Conservation (phyloP, 1,140 invertebrate genomes). For the Acarapis woodi region DNA sequence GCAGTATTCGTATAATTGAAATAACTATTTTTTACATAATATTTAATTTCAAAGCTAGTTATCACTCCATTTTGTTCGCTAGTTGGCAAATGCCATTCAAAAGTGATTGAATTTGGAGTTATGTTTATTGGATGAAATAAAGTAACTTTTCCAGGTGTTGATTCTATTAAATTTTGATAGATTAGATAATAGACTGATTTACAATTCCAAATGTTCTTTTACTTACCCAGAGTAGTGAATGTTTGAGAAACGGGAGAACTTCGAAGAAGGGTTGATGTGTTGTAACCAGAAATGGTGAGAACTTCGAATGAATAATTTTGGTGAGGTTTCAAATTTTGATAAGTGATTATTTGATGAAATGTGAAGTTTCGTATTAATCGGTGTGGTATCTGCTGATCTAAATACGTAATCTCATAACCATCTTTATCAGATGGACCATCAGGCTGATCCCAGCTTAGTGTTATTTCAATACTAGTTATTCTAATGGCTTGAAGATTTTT, state of each 20-base stretch:
- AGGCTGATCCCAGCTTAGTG: constrained; percentile 45
- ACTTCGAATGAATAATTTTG: constrained; percentile 68
- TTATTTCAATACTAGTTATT: constrained; percentile 45
- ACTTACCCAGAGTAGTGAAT: constrained; percentile 48
- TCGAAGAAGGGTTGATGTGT: constrained; percentile 32
- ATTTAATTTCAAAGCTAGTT: constrained; percentile 45
- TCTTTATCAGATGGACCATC: constrained; percentile 47
- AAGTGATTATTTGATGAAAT: constrained; percentile 32
- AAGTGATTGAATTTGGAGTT: constrained; percentile 43
- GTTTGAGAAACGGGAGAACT: constrained; percentile 41
- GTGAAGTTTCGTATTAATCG: constrained; percentile 39
- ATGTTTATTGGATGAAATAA: constrained; percentile 38
- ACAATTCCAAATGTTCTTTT: too few species aligned
- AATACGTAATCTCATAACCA: constrained; percentile 56
- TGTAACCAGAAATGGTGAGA: constrained; percentile 44
- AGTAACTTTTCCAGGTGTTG: constrained; percentile 24
- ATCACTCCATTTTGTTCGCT: constrained; percentile 54
- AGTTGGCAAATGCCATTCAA: constrained; percentile 44
- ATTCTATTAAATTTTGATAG: too few species aligned
- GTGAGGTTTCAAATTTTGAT: constrained; percentile 41
- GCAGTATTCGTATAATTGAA: constrained; percentile 23
- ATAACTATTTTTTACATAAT: constrained; percentile 25
- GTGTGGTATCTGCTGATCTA: constrained; percentile 27
- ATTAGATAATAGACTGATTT: too few species aligned
- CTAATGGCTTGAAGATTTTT: constrained; percentile 39